Evolutionary conservation across 2,888 invertebrate species (phyloP).

Genomic region (Ecdyonurus torrentis): DNA sequence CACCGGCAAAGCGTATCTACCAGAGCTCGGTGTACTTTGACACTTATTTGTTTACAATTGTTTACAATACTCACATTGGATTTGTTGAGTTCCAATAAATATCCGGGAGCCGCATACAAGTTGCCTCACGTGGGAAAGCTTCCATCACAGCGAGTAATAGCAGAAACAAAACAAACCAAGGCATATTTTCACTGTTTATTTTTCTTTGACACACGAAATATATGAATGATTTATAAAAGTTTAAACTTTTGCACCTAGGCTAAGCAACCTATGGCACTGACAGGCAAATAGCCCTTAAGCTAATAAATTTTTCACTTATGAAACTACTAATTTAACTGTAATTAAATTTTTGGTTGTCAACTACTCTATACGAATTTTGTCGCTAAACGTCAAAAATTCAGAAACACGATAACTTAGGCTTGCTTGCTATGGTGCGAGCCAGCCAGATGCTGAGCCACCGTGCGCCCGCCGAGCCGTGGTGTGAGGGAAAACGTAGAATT

Average conservation of each 20-base stretch:
- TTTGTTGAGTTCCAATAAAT: conserved; percentile 38
- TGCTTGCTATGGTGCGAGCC: not conserved
- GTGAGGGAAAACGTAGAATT: not conserved
- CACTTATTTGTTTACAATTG: no score
- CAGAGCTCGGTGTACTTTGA: not conserved
- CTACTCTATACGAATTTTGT: not conserved
- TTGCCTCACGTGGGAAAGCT: conserved; percentile 32
- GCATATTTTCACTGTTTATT: conserved; percentile 21
- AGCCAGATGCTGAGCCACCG: not conserved
- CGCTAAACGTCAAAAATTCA: not conserved
- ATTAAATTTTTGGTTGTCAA: not conserved
- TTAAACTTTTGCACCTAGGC: not conserved
- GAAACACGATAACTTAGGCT: not conserved
- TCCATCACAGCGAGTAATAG: conserved; percentile 33
- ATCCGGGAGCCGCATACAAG: conserved; percentile 32
- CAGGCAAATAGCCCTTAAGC: not conserved
- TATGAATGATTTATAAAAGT: no score
- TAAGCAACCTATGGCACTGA: not conserved
- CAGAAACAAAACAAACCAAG: conserved; percentile 33
- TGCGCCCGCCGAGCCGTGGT: not conserved
- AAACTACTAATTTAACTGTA: not conserved
- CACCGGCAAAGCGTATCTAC: not conserved
- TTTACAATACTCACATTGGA: conserved; percentile 31
- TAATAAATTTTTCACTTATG: not conserved
- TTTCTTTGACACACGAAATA: no score